Evolutionary conservation across 2,888 invertebrate species (phyloP).

Genomic region (Pogonocherus hispidulus): DNA sequence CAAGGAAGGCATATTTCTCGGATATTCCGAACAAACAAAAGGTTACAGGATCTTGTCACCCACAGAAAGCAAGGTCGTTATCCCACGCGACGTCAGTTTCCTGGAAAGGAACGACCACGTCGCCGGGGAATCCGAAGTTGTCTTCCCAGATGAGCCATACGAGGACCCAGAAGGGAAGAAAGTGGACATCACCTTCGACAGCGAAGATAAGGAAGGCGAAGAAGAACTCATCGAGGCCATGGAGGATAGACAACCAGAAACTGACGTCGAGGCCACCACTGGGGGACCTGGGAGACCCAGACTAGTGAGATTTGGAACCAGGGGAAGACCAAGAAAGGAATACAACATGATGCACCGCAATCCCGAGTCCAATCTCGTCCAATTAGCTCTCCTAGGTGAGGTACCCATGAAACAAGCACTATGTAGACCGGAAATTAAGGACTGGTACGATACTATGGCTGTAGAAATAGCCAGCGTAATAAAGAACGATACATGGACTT

Average conservation of each 20-base stretch:
- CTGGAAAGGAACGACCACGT: neutral
- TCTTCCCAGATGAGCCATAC: neutral
- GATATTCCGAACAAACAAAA: conserved; percentile 51
- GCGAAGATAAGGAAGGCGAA: neutral
- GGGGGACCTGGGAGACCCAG: conserved; percentile 26
- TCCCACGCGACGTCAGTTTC: conserved; percentile 48
- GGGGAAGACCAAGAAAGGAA: conserved; percentile 30
- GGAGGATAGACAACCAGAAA: neutral
- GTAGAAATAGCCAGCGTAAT: conserved; percentile 42
- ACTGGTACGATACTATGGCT: conserved; percentile 46
- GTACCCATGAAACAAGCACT: conserved; percentile 37
- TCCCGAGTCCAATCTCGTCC: neutral
- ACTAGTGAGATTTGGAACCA: conserved; percentile 16
- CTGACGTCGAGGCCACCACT: neutral
- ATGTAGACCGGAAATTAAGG: conserved; percentile 8
- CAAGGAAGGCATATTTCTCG: conserved; percentile 53
- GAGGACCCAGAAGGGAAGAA: neutral
- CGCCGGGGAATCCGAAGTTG: neutral
- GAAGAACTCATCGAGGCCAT: neutral
- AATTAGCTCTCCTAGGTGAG: conserved; percentile 28
- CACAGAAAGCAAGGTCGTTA: conserved; percentile 37
- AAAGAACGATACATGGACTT: conserved; percentile 48
- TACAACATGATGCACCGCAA: neutral
- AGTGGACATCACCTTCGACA: neutral
- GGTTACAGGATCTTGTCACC: conserved; percentile 50